Conservation (phyloP, 2,888 invertebrate genomes). For the Escarpia spicata region DNA sequence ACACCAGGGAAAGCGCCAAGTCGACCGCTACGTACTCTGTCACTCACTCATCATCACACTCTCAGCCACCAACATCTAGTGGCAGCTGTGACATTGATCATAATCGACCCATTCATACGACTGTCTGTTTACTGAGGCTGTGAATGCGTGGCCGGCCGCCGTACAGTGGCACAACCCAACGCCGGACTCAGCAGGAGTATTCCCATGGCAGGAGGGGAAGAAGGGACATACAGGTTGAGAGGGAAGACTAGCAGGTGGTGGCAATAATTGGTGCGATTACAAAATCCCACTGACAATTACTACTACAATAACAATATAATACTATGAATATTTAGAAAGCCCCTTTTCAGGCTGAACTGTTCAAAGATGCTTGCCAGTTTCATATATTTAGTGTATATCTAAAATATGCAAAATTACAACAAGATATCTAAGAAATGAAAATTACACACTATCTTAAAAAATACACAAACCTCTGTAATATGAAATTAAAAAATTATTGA, state of each 20-base stretch:
- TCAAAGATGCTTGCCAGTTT: too few species aligned
- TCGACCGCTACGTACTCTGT: background rate
- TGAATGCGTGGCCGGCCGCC: background rate
- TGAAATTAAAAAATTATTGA: too few species aligned
- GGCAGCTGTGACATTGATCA: conserved; percentile 1
- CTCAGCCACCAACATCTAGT: background rate
- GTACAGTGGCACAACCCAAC: background rate
- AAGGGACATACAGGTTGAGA: background rate
- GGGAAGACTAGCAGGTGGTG: background rate
- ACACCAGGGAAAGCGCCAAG: background rate
- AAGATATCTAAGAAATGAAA: too few species aligned
- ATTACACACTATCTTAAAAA: too few species aligned
- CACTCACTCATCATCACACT: background rate
- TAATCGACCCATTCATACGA: conserved; percentile 7
- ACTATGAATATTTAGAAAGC: too few species aligned
- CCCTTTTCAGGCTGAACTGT: too few species aligned
- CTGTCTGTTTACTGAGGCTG: background rate
- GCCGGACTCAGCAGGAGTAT: background rate
- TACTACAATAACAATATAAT: background rate
- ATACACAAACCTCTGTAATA: too few species aligned
- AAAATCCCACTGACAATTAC: background rate
- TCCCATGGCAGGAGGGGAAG: background rate
- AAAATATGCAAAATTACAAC: too few species aligned
- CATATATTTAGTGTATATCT: too few species aligned
- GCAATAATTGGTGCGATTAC: background rate